Percentiles rank a stretch among this genome's conserved stretches.
These are phyloP conservation scores for Coregonus suidteri DNA, from an alignment of 2,797 vertebrate genomes.

Conservation along the genomic window DNA sequence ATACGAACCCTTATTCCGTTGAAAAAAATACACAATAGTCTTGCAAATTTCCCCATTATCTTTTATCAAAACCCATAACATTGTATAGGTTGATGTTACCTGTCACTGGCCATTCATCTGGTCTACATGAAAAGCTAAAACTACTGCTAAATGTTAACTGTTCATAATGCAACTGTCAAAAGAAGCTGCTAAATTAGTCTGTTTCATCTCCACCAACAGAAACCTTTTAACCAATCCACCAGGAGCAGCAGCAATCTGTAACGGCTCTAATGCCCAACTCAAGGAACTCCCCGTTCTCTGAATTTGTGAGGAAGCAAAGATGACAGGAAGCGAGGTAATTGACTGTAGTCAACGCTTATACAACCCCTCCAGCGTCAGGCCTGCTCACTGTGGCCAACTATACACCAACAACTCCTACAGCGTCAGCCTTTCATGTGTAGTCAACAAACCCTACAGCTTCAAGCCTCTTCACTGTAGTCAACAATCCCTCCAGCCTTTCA, in stretches of 20 bases:
- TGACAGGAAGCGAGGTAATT: slow-evolving; percentile 95
- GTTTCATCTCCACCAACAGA: slow-evolving; percentile 71
- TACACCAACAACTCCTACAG: too few species aligned
- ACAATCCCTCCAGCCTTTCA: slow-evolving; percentile 70
- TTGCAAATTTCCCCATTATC: not conserved
- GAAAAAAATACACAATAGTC: slow-evolving; percentile 16
- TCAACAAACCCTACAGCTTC: too few species aligned
- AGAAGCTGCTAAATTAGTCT: slow-evolving; percentile 35
- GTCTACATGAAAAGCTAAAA: slow-evolving; percentile 31
- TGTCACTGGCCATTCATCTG: slow-evolving; percentile 16
- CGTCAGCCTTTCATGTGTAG: too few species aligned
- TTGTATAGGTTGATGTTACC: slow-evolving; percentile 14
- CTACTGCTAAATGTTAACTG: slow-evolving; percentile 38
- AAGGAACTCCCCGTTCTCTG: slow-evolving; percentile 89
- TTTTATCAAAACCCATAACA: slow-evolving; percentile 3
- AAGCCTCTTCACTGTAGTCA: too few species aligned
- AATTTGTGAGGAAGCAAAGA: slow-evolving; percentile 86
- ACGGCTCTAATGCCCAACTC: slow-evolving; percentile 82
- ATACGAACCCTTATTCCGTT: slow-evolving; percentile 10
- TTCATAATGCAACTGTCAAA: slow-evolving; percentile 37
- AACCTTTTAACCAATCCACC: slow-evolving; percentile 48
- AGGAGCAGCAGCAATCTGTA: slow-evolving; percentile 71
- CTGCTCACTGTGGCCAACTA: slow-evolving; percentile 53
- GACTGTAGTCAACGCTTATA: slow-evolving; percentile 55
- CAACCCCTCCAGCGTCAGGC: too few species aligned